Evolutionary conservation across 2,888 invertebrate species (phyloP).

Genomic region (Calameuta filiformis): DNA sequence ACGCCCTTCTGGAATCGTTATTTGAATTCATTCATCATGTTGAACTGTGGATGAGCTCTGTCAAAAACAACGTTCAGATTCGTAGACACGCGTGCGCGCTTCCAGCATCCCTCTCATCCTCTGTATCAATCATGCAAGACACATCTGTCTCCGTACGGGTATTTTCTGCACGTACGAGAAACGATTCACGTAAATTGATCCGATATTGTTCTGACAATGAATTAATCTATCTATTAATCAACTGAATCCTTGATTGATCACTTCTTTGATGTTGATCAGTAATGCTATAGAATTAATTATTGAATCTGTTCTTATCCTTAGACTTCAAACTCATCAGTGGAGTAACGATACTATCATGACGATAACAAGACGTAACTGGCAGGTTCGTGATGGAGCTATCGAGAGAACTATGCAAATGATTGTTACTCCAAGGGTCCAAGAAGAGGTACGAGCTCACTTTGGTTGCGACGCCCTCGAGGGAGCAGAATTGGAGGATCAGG

Average conservation of each 20-base stretch:
- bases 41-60: constrained; percentile 31
- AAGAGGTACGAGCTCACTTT: constrained; percentile 90
- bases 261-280: not conserved
- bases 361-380: constrained; percentile 79
- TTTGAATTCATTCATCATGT: constrained; percentile 46
- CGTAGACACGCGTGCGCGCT: not conserved
- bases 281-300: not conserved
- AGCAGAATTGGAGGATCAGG: constrained; percentile 98
- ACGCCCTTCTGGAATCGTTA: constrained; percentile 29
- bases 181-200: not conserved
- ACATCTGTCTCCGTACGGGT: constrained; percentile 21
- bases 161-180: constrained; percentile 17
- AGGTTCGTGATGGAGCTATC: constrained; percentile 81
- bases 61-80: constrained; percentile 25
- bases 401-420: constrained; percentile 84
- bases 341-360: constrained; percentile 87
- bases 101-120: constrained; percentile 8
- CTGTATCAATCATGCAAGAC: constrained; percentile 29
- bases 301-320: constrained; percentile 55
- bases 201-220: not conserved
- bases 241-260: not conserved
- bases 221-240: not conserved
- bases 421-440: constrained; percentile 90
- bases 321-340: constrained; percentile 94
- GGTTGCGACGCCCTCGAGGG: constrained; percentile 90